phyloP scores from a whole-genome alignment of 2,113 vertebrate genomes.

The Phaethon lepturus region DNA sequence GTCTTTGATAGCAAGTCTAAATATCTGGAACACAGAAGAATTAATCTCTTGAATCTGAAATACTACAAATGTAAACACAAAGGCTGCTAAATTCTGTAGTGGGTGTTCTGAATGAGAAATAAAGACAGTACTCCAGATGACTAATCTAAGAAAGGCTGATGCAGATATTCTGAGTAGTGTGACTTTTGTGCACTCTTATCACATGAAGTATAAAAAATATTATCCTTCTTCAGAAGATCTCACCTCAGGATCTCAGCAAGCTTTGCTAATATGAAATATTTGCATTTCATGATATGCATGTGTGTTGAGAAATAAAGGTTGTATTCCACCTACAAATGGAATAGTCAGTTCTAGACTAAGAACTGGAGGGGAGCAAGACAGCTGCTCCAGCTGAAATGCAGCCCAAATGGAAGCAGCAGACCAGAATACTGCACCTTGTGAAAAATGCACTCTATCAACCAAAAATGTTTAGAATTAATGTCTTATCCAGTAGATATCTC shows the following conservation, averaged over 20 bases:
- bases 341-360: neutral
- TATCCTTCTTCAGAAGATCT: neutral
- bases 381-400: neutral
- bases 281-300: neutral
- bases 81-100: neutral
- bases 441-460: neutral
- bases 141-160: neutral
- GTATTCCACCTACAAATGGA: neutral
- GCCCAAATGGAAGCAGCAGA: neutral
- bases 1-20: neutral
- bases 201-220: neutral
- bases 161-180: neutral
- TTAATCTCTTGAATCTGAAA: neutral
- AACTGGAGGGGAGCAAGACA: neutral
- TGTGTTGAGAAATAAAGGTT: neutral
- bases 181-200: neutral
- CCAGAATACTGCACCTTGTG: neutral
- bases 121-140: too few relatives aligned
- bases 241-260: neutral
- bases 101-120: neutral
- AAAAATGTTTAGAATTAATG: neutral
- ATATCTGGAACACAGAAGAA: neutral
- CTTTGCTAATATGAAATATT: neutral
- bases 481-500: neutral
- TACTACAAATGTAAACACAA: neutral